Base-by-base conservation (phyloP, 2,113 vertebrate species). In the Rhinopomastus cyanomelas region DNA sequence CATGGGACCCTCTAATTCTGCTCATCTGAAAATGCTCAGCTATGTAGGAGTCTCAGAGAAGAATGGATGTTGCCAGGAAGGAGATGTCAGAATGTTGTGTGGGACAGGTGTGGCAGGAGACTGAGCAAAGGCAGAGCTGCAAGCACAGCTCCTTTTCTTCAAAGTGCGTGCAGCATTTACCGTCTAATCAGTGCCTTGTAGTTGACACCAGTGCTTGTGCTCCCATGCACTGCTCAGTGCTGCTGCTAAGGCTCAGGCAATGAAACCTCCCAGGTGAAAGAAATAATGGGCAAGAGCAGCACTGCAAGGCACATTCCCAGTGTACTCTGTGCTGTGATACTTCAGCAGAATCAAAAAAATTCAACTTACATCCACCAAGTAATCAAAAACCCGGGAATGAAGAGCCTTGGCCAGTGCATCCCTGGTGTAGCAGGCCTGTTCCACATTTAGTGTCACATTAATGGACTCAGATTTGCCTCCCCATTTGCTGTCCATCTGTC, bases 401-500 rank as follows among this genome's bases (percentile, higher is more conserved):
- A 99, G 98, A 21, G 99, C 99, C 94, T 99, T 99, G 95, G 99
- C 97, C n/a, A 99, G 97, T 0, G 99, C 99, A 6, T 99, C 99
- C 22, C 99, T 97, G 8, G 99, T 99, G 96, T 99, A 99, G 84
- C 98, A 99, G 25, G 99, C 99, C 94, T 99, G 99, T 85, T 99
- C 99, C 96, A 99, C 99, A 0, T 99, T 99, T 55, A 99, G 97
- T 0, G 99, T 99, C 90, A 99, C 99, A 0, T 99, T 96, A 25
- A 99, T 99, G 56, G 98, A 99, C 95, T 99, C 99, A 0, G 98
- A 96, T 42, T 98, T 98, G 59, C 97, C 99, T 16, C 99, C 99
- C 99, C 99, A 99, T 93, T 98, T 99, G 97, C 99, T 99, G 86
- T 99, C 99, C 99, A 99, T 99, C 97, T 99, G 99, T 36, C 99